Percentiles rank a stretch among this genome's conserved stretches.
phyloP scores from a whole-genome alignment of 1,140 invertebrate genomes.

The Drosophila lini region DNA sequence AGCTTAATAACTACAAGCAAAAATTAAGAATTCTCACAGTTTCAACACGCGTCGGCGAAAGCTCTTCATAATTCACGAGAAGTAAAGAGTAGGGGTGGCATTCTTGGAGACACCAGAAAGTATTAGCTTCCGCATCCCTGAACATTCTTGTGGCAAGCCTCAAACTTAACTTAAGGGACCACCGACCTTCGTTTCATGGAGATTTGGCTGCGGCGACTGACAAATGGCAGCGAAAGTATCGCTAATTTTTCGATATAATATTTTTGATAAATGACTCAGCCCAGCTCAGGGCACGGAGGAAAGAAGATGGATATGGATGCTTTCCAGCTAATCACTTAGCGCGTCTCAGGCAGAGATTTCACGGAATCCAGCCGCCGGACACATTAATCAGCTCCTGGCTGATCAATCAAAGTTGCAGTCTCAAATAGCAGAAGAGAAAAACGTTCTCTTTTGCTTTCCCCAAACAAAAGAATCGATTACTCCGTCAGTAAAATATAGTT shows the following conservation, averaged over 20 bases:
- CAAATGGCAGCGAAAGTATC: constrained; percentile 35
- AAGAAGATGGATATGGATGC: constrained; percentile 25
- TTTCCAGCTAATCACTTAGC: constrained; percentile 51
- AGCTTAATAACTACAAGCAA: constrained; percentile 12
- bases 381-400: constrained; percentile 61
- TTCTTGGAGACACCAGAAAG: constrained; percentile 25
- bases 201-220: constrained; percentile 36
- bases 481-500: not conserved
- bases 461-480: not conserved
- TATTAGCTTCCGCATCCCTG: constrained; percentile 57
- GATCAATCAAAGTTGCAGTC: constrained; percentile 60
- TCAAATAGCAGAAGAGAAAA: constrained; percentile 1
- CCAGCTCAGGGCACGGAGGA: constrained; percentile 8
- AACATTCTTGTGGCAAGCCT: constrained; percentile 38
- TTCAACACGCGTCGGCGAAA: not conserved
- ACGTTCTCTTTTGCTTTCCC: not conserved
- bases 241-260: constrained; percentile 46
- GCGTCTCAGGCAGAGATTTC: constrained; percentile 5
- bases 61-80: constrained; percentile 55
- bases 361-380: constrained; percentile 5
- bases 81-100: not conserved
- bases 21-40: constrained; percentile 26
- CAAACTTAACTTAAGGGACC: constrained; percentile 28
- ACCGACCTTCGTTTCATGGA: constrained; percentile 60
- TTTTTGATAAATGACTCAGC: constrained; percentile 50